Conservation (phyloP, 2,113 vertebrate species). For the Hemichromis elongatus region DNA sequence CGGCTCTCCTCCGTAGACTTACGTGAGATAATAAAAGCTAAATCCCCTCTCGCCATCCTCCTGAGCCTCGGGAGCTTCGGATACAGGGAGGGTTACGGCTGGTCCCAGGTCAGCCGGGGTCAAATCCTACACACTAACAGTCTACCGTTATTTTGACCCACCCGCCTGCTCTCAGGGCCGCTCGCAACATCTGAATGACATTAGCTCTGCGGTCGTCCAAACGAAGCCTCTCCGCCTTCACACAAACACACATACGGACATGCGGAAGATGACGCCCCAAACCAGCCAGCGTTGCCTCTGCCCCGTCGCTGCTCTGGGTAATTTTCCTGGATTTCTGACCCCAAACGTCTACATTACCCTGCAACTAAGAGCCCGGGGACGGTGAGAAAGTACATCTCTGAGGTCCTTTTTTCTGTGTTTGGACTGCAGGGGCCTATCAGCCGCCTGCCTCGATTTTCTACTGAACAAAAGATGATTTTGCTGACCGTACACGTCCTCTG, state of each 20-base stretch:
- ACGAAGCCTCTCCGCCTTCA: background rate
- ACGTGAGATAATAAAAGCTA: slow-evolving; percentile 37
- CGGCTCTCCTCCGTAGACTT: slow-evolving; percentile 1
- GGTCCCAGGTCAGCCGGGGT: slow-evolving; percentile 45
- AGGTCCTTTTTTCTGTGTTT: background rate
- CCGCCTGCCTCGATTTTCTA: slow-evolving; percentile 24
- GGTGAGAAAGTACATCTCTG: background rate
- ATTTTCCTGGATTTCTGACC: slow-evolving; percentile 16
- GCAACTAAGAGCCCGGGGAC: background rate
- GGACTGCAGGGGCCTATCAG: background rate
- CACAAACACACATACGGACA: slow-evolving; percentile 8
- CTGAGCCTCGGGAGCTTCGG: slow-evolving; percentile 9
- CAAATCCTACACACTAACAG: slow-evolving; percentile 22
- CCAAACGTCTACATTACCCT: slow-evolving; percentile 15
- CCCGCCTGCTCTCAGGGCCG: background rate
- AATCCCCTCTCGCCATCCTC: background rate
- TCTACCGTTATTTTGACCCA: slow-evolving; percentile 11
- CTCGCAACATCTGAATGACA: slow-evolving; percentile 65
- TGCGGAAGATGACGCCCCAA: slow-evolving; percentile 16
- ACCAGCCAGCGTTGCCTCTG: slow-evolving; percentile 10
- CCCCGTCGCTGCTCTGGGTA: background rate
- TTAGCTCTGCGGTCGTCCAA: slow-evolving; percentile 39
- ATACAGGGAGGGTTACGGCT: slow-evolving; percentile 19
- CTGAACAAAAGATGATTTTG: background rate
- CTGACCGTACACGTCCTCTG: background rate